Conservation (phyloP, 2,797 vertebrate species). For the Pangasius macronema region DNA sequence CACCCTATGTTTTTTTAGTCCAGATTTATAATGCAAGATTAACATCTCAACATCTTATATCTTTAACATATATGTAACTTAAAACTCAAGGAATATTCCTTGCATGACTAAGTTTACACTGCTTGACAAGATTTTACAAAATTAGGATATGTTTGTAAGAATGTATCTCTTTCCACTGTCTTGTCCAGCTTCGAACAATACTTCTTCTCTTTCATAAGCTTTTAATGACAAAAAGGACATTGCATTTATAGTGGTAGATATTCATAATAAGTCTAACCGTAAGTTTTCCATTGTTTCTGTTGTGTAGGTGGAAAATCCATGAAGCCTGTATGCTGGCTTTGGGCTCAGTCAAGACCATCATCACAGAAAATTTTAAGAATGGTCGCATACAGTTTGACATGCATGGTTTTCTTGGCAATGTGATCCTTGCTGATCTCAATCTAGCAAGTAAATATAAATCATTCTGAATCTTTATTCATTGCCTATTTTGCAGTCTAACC, state of each 20-base stretch:
- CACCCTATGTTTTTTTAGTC: not conserved
- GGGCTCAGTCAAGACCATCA: constrained; percentile 93
- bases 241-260: not conserved
- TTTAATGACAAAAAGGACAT: too few species aligned
- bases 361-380: constrained; percentile 94
- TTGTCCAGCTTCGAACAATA: too few species aligned
- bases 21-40: too few species aligned
- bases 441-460: constrained; percentile 77
- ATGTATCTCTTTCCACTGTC: too few species aligned
- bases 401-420: constrained; percentile 93
- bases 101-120: too few species aligned
- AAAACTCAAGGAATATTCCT: not conserved
- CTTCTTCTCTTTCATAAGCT: too few species aligned
- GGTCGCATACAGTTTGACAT: constrained; percentile 96
- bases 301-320: constrained; percentile 94
- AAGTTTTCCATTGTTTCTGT: not conserved
- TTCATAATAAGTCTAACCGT: too few species aligned
- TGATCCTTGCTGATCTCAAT: constrained; percentile 94
- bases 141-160: too few species aligned
- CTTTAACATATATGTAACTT: not conserved
- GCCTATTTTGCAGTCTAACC: not conserved
- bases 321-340: constrained; percentile 97
- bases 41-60: not conserved
- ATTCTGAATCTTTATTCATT: not conserved
- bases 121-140: too few species aligned